These are phyloP conservation scores for Neomicropteryx cornuta DNA, from an alignment of 1,140 invertebrate species.

Conservation along the genomic window DNA sequence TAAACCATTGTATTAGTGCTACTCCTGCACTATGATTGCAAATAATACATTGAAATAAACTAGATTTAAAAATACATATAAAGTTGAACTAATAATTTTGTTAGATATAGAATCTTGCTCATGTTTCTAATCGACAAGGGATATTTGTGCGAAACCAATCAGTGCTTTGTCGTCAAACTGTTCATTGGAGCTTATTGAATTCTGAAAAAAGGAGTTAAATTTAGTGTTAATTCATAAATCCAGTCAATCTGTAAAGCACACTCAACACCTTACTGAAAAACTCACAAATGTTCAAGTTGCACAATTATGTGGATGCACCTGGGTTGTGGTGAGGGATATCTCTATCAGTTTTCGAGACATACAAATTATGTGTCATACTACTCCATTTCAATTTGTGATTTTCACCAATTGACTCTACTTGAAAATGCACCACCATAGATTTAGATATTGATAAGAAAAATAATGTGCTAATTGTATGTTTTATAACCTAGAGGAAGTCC, in stretches of 20 bases:
- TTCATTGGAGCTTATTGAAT: slow-evolving; percentile 72
- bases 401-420: too few species aligned
- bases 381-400: too few species aligned
- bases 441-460: too few species aligned
- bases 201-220: slow-evolving; percentile 48
- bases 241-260: slow-evolving; percentile 4
- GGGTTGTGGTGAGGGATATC: not conserved
- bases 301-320: not conserved
- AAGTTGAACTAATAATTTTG: too few species aligned
- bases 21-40: too few species aligned
- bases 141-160: slow-evolving; percentile 91
- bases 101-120: too few species aligned
- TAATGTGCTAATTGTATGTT: too few species aligned
- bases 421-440: too few species aligned
- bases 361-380: slow-evolving; percentile 1
- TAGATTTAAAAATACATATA: too few species aligned
- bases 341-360: not conserved
- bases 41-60: too few species aligned
- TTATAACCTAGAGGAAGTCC: too few species aligned
- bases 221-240: slow-evolving; percentile 2
- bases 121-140: slow-evolving; percentile 72
- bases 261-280: not conserved
- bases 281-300: not conserved
- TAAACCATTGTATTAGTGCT: too few species aligned
- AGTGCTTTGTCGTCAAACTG: slow-evolving; percentile 83